Conservation (phyloP, 2,888 invertebrate genomes). For the Frankliniella intonsa region DNA sequence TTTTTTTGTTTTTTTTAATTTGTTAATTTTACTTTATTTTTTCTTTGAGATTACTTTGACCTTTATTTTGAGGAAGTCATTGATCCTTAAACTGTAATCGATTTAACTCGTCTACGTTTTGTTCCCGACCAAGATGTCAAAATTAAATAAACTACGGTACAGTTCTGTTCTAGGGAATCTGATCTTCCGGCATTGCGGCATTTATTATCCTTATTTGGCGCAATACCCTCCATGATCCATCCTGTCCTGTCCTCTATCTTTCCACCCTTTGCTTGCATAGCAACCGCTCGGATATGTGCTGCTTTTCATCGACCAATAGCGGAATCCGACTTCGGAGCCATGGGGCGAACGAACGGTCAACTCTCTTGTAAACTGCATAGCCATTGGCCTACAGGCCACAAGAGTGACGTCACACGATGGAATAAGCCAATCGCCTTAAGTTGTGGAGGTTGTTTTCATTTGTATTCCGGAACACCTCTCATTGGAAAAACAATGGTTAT, state of each 20-base stretch:
- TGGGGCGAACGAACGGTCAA: conserved; percentile 4
- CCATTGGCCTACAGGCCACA: background rate
- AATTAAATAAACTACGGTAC: no score
- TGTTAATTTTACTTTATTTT: background rate
- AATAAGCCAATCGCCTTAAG: background rate
- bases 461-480: background rate
- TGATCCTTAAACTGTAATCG: no score
- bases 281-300: conserved; percentile 1
- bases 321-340: background rate
- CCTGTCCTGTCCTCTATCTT: background rate
- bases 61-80: no score
- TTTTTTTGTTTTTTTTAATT: background rate
- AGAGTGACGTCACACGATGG: background rate
- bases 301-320: background rate
- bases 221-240: no score
- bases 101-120: no score
- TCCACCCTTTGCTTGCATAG: conserved; percentile 2
- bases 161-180: background rate
- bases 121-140: no score
- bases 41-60: no score
- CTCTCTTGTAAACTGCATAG: background rate
- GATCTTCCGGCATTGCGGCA: background rate
- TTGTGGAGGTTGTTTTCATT: conserved; percentile 8
- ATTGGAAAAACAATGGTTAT: background rate
- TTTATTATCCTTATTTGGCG: background rate